phyloP scores from a whole-genome alignment of 1,140 invertebrate genomes.

The Brachystomella parvula region DNA sequence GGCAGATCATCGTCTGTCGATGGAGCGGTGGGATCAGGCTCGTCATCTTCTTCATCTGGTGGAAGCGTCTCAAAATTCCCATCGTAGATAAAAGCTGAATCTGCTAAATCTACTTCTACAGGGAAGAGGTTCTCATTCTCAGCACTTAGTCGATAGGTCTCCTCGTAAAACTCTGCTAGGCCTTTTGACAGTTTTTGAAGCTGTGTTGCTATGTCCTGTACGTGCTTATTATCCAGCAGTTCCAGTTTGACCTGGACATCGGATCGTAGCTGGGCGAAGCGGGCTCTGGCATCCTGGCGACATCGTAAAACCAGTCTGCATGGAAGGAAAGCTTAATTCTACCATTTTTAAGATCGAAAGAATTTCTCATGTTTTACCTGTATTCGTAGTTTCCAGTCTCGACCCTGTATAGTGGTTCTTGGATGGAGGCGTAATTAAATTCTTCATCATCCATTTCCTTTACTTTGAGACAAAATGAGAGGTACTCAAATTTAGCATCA shows the following conservation, averaged over 20 bases:
- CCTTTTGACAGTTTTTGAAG: slow-evolving; percentile 68
- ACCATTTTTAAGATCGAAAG: background rate
- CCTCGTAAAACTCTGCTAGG: slow-evolving; percentile 63
- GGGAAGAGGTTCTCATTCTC: slow-evolving; percentile 68
- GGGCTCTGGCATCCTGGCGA: slow-evolving; percentile 80
- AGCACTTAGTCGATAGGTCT: slow-evolving; percentile 47
- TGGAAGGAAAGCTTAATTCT: slow-evolving; percentile 1
- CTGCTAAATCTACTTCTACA: slow-evolving; percentile 89
- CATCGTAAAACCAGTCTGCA: slow-evolving; percentile 78
- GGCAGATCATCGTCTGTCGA: background rate
- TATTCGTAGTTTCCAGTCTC: slow-evolving; percentile 99
- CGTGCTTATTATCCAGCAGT: slow-evolving; percentile 93
- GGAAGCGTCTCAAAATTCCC: slow-evolving; percentile 46
- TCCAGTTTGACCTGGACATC: slow-evolving; percentile 97
- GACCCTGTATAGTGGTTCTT: slow-evolving; percentile 92
- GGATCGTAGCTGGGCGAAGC: slow-evolving; percentile 84
- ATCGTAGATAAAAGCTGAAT: slow-evolving; percentile 83
- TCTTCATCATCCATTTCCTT: slow-evolving; percentile 99
- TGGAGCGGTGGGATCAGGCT: slow-evolving; percentile 12
- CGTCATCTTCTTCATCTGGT: slow-evolving; percentile 29
- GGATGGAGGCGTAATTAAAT: slow-evolving; percentile 82
- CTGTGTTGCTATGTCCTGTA: slow-evolving; percentile 83
- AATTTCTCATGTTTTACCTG: slow-evolving; percentile 49
- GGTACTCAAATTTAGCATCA: slow-evolving; percentile 95
- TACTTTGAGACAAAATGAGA: slow-evolving; percentile 95